Evolutionary conservation across 2,888 invertebrate species (phyloP).

Genomic region (Caenorhabditis sinica): DNA sequence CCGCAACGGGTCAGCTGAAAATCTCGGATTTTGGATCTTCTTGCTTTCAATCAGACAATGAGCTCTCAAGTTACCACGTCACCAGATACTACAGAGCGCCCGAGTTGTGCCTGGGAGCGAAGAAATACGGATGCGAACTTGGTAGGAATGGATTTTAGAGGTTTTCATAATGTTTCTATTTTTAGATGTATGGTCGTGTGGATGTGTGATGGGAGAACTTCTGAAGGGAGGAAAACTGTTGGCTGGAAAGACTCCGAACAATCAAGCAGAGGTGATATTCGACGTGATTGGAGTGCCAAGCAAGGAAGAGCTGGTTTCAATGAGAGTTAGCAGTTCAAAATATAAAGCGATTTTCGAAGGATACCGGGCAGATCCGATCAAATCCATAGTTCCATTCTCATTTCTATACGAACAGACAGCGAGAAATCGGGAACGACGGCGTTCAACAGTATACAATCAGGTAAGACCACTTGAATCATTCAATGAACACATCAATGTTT

Average conservation of each 20-base stretch:
- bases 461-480: not conserved
- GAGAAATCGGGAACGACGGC: not conserved
- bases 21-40: slow-evolving; percentile 69
- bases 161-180: slow-evolving; percentile 28
- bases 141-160: slow-evolving; percentile 87
- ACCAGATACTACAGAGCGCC: slow-evolving; percentile 87
- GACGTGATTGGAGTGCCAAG: slow-evolving; percentile 64
- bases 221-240: slow-evolving; percentile 67
- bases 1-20: slow-evolving; percentile 92
- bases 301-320: slow-evolving; percentile 43
- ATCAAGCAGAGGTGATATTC: slow-evolving; percentile 69
- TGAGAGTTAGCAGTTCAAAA: slow-evolving; percentile 32
- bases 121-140: slow-evolving; percentile 97
- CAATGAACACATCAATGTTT: not conserved
- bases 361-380: slow-evolving; percentile 27
- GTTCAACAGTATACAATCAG: slow-evolving; percentile 24
- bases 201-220: slow-evolving; percentile 75
- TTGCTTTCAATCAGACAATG: too few relatives aligned
- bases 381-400: not conserved
- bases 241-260: slow-evolving; percentile 63
- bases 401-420: slow-evolving; percentile 20
- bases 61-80: slow-evolving; percentile 76
- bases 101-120: slow-evolving; percentile 80
- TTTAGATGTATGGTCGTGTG: slow-evolving; percentile 75
- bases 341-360: not conserved